These are phyloP conservation scores for Condylura cristata DNA, from an alignment of 2,113 vertebrate genomes.

Conservation along the genomic window DNA sequence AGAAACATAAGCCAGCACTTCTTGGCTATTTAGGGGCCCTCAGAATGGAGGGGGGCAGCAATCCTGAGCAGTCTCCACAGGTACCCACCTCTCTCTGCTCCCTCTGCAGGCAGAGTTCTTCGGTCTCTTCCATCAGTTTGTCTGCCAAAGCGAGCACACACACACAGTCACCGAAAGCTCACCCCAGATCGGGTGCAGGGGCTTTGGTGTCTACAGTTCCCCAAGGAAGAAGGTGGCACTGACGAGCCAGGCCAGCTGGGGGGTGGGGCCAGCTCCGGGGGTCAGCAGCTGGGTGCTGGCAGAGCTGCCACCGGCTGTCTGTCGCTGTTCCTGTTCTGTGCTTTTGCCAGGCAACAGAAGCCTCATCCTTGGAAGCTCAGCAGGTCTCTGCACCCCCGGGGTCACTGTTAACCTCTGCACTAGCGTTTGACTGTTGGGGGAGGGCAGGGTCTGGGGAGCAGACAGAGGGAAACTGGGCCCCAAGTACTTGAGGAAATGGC, in stretches of 20 bases:
- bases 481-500: background rate
- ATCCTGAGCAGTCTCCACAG: background rate
- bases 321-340: background rate
- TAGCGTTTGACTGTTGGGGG: background rate
- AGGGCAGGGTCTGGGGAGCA: background rate
- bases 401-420: background rate
- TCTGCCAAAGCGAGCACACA: slow-evolving; percentile 87
- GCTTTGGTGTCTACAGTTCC: background rate
- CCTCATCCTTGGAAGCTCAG: background rate
- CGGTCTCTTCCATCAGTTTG: slow-evolving; percentile 98
- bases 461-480: background rate
- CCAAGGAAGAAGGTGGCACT: background rate
- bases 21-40: background rate
- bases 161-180: background rate
- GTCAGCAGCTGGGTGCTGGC: background rate
- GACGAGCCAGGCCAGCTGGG: background rate
- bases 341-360: background rate
- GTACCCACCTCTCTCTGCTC: slow-evolving; percentile 93
- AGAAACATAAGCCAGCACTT: background rate
- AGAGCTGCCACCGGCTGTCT: background rate
- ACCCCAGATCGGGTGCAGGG: background rate
- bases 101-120: slow-evolving; percentile 94
- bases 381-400: background rate
- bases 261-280: background rate
- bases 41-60: fast-evolving